Percentiles rank a stretch among this genome's conserved stretches.
These are phyloP conservation scores for Agonopterix alstromeriana DNA, from an alignment of 2,888 invertebrate genomes.

Conservation along the genomic window DNA sequence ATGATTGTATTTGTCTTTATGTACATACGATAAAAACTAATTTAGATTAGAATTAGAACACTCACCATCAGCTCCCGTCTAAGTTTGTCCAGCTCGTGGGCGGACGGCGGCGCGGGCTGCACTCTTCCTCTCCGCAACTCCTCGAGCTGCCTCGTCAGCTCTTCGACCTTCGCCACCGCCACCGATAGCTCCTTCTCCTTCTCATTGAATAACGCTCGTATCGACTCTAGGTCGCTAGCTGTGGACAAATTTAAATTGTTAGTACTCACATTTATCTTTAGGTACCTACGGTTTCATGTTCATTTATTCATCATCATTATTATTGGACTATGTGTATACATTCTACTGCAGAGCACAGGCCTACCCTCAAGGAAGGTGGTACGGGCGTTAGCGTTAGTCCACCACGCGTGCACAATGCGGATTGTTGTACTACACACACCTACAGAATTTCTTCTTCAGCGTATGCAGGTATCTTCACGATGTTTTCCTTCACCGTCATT, in stretches of 20 bases:
- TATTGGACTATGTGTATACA: no score
- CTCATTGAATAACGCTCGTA: slow-evolving; percentile 96
- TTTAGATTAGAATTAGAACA: neutral
- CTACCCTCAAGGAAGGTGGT: no score
- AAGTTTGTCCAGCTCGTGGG: slow-evolving; percentile 93
- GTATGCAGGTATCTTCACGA: no score
- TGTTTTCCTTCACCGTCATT: no score
- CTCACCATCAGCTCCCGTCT: slow-evolving; percentile 94
- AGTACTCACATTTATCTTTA: no score
- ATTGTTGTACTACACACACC: no score
- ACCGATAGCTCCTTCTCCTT: slow-evolving; percentile 97
- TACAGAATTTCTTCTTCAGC: no score
- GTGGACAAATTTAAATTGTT: slow-evolving; percentile 40
- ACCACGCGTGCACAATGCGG: no score
- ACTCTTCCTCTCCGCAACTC: slow-evolving; percentile 86
- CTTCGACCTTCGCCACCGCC: slow-evolving; percentile 98
- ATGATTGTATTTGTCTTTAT: neutral
- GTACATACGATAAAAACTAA: neutral
- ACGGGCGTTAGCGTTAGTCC: no score
- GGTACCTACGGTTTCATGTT: no score
- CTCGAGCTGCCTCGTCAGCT: slow-evolving; percentile 95
- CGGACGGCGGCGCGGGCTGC: slow-evolving; percentile 81
- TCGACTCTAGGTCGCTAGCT: slow-evolving; percentile 97
- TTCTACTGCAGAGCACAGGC: no score
- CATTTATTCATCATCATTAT: no score